Evolutionary conservation across 2,888 invertebrate species (phyloP), one percentile per base, ranked within the genome.

Genomic region (Nemotelus nigrinus): DNA sequence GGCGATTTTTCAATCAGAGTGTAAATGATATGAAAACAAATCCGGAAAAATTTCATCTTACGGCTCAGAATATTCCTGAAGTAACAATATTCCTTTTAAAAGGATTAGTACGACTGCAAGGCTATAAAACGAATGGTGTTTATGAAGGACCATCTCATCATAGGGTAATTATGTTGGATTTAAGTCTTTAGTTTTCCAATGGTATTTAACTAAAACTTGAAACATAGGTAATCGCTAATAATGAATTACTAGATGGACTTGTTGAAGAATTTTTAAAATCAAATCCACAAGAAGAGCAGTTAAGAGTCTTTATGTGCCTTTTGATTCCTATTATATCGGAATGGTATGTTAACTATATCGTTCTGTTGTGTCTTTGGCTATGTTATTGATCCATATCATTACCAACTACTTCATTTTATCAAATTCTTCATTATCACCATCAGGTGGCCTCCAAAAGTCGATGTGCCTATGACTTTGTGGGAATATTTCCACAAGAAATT

Each of bases 401-500:
- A 25, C 0, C 25, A 25, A 25, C 25, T 25, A 25, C 25, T 25
- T 25, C 25, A 25, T 25, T 25, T 25, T 25, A 25, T 25, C 25
- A 25, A 25, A 55, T 63, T 68, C 3, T 25, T 45, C n/a, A 70
- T 75, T 67, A 25, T 58, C 39, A 79, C 80, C 65, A 81, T 81
- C 3, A 82, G 88, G 86, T 89, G 89, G 88, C 86, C 87, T 47
- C 87, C 89, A 7, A 88, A 88, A 80, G 87, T 88, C 7, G 88
- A 89, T 78, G 86, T 89, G 67, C 83, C 89, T 39, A 88, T 89
- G 78, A 83, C 87, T 60, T 83, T 91, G 2, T 90, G 91, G 90
- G 91, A 91, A 81, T 89, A 89, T 82, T 89, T 90, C 81, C 89
- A 91, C 81, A 89, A 89, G 77, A 87, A 88, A 82, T 84, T 91